Conservation (phyloP, 2,888 invertebrate genomes). For the Trachelus tabidus region DNA sequence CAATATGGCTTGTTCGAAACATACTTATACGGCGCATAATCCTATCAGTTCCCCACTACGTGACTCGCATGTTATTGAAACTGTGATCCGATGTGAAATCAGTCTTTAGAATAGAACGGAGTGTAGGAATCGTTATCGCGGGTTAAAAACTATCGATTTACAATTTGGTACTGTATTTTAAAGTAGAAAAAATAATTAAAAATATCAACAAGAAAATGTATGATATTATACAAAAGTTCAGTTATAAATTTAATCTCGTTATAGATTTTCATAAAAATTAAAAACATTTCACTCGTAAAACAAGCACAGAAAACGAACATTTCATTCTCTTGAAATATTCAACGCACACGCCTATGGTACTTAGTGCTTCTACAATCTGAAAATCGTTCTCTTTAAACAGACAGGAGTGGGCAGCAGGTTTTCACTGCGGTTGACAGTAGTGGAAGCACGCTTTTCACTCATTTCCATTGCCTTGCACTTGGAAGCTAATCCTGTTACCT, state of each 20-base stretch:
- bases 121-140: background rate
- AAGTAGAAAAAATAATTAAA: background rate
- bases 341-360: background rate
- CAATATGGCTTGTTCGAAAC: background rate
- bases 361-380: background rate
- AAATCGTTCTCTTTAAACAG: background rate
- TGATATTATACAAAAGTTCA: background rate
- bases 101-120: background rate
- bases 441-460: background rate
- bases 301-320: background rate
- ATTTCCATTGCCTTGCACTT: background rate
- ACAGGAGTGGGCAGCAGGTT: background rate
- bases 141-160: no score
- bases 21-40: background rate
- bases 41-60: background rate
- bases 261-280: background rate
- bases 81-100: background rate
- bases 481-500: conserved; percentile 68
- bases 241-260: background rate
- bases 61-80: background rate
- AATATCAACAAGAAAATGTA: background rate
- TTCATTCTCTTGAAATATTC: background rate
- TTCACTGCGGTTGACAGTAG: background rate
- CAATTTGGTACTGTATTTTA: no score
- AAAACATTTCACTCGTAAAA: background rate